Evolutionary conservation across 1,140 invertebrate genomes (phyloP), one percentile per base, ranked within the genome.

Genomic region (Cydia strobilella): DNA sequence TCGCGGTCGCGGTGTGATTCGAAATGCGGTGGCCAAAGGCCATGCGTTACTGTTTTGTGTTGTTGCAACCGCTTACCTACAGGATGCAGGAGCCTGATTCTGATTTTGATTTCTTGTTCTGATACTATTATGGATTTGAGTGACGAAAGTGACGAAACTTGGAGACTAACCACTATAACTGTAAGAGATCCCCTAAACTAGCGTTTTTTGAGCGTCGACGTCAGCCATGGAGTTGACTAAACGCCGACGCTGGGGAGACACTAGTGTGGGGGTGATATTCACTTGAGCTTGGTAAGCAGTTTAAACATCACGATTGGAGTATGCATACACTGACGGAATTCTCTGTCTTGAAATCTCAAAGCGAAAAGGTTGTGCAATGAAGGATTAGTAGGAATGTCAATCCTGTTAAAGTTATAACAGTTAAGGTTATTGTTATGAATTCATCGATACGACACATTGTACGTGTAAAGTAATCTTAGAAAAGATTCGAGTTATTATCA

Each of bases 1-100:
- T 12, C 54, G 54, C 54, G 54, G 54, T 59, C 54, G 54, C 20
- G 54, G 54, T 59, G 54, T 59, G 54, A 59, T 59, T 59, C 20
- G 54, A 59, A 59, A 59, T 59, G 54, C 54, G 54, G 20, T 23
- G 54, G 12, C 54, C 54, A 20, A 59, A 59, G 54, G 15, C 54
- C 54, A 59, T 59, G 54, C 54, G 10, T 51, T 59, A 23, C 20
- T n/a, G 20, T 59, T 59, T 7, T 59, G 18, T 2, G 51, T 1
- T n/a, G 20, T 59, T 59, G 18, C 54, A 59, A 59, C 10, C 18
- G 20, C 54, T 10, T 20, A 20, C 54, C 3, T 20, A 20, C 51
- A 23, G 0, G 25, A 3, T 1, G 51, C 18, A 23, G 13, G 6
- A 4, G 51, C n/a, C 13, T 5, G 45, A 15, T 12, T 15, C 45